These are phyloP conservation scores for Micromesistius poutassou DNA, from an alignment of 2,797 vertebrate genomes.

Conservation along the genomic window DNA sequence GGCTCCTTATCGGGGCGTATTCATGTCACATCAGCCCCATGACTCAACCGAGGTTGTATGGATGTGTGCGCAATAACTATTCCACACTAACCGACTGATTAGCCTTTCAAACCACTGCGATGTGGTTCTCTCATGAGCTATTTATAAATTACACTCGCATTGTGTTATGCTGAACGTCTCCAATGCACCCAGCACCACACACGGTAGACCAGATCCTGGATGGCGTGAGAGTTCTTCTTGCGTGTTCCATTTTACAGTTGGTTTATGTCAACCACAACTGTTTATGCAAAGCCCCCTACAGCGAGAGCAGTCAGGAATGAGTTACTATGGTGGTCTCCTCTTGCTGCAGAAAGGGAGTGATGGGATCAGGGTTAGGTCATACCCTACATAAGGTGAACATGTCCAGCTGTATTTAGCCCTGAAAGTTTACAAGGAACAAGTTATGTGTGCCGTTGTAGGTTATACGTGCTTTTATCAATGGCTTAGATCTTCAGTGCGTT, in stretches of 20 bases:
- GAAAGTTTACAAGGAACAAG: background rate
- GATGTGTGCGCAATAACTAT: background rate
- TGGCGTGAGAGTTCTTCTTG: conserved; percentile 20
- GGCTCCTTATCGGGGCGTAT: conserved; percentile 49
- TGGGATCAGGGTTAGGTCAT: background rate
- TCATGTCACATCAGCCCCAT: background rate
- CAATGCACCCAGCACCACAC: background rate
- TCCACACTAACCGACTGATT: background rate
- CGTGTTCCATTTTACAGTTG: conserved; percentile 47
- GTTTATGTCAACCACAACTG: conserved; percentile 46
- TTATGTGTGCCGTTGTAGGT: background rate
- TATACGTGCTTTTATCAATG: background rate
- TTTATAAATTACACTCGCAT: background rate
- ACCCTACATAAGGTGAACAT: background rate
- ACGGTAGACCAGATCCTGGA: conserved; percentile 3
- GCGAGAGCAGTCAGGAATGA: conserved; percentile 34
- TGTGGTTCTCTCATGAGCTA: background rate
- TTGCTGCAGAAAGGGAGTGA: conserved; percentile 32
- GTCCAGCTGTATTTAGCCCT: background rate
- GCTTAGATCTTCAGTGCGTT: background rate
- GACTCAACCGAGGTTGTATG: background rate
- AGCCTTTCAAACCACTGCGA: background rate
- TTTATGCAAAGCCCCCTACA: conserved; percentile 45
- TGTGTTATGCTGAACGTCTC: background rate
- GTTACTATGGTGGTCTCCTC: conserved; percentile 32